Evolutionary conservation across 2,888 invertebrate species (phyloP).

Genomic region (Plagiodera versicolora): DNA sequence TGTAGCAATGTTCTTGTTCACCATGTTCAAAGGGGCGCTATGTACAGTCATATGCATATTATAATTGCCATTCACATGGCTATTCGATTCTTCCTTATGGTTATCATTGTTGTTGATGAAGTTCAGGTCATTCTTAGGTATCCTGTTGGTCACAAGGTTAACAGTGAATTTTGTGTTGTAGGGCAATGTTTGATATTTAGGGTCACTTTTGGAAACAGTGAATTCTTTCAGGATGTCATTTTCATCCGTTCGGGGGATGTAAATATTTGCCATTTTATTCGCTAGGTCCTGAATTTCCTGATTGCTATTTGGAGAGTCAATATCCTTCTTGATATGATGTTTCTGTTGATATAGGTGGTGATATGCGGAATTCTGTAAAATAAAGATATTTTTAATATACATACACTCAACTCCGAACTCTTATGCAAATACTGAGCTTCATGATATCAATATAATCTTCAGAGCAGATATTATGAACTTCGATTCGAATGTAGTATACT

Average conservation of each 20-base stretch:
- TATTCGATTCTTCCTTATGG: constrained; percentile 43
- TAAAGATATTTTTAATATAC: constrained; percentile 3
- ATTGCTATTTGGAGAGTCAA: constrained; percentile 39
- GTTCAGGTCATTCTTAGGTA: constrained; percentile 40
- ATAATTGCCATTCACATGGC: constrained; percentile 51
- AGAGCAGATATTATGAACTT: no score
- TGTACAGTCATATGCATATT: constrained; percentile 59
- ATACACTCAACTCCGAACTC: background rate
- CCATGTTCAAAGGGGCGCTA: constrained; percentile 60
- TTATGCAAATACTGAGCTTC: no score
- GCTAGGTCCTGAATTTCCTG: constrained; percentile 41
- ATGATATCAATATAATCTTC: no score
- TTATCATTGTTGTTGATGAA: constrained; percentile 36
- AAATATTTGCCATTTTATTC: constrained; percentile 44
- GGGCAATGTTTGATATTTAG: constrained; percentile 89
- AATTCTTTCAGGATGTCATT: constrained; percentile 66
- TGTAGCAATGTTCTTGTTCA: constrained; percentile 68
- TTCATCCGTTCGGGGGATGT: constrained; percentile 36
- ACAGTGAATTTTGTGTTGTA: constrained; percentile 84
- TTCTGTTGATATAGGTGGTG: constrained; percentile 51
- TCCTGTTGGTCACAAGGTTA: constrained; percentile 56
- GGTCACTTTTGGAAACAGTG: constrained; percentile 81
- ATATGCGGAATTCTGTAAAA: constrained; percentile 51
- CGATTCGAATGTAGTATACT: no score
- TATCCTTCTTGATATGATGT: constrained; percentile 50